phyloP scores from a whole-genome alignment of 1,140 invertebrate genomes.

The Elysia chlorotica region DNA sequence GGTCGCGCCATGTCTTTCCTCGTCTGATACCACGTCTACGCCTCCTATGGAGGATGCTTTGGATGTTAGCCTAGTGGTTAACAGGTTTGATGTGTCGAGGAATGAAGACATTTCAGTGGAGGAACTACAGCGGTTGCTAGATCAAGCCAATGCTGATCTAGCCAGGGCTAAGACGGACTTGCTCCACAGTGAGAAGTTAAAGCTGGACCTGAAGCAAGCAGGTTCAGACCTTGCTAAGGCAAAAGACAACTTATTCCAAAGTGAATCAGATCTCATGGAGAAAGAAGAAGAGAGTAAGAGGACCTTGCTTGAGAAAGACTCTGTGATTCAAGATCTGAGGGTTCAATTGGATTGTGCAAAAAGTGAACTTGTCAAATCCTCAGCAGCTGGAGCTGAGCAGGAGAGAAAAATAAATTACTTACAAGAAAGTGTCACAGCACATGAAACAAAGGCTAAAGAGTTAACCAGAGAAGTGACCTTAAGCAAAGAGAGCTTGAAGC shows the following conservation, averaged over 20 bases:
- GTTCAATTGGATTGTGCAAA: not conserved
- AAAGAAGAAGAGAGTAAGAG: conserved; percentile 27
- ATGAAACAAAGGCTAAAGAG: not conserved
- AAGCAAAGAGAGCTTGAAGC: not conserved
- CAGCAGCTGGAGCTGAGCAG: too few relatives aligned
- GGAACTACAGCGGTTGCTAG: too few relatives aligned
- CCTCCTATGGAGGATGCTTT: too few relatives aligned
- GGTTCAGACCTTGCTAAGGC: not conserved
- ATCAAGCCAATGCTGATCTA: too few relatives aligned
- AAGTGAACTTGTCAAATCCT: not conserved
- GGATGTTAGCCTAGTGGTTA: too few relatives aligned
- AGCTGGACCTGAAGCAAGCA: not conserved
- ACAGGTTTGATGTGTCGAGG: too few relatives aligned
- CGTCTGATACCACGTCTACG: too few relatives aligned
- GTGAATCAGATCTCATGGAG: not conserved
- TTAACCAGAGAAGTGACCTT: not conserved
- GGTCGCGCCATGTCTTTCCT: too few relatives aligned
- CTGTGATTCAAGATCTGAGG: not conserved
- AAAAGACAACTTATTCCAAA: not conserved
- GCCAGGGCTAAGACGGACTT: too few relatives aligned
- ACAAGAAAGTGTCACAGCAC: not conserved
- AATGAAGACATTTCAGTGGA: too few relatives aligned
- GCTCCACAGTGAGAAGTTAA: not conserved
- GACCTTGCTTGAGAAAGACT: conserved; percentile 15
- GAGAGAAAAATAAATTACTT: not conserved